phyloP scores from a whole-genome alignment of 2,797 vertebrate species.

The Monodelphis domestica region DNA sequence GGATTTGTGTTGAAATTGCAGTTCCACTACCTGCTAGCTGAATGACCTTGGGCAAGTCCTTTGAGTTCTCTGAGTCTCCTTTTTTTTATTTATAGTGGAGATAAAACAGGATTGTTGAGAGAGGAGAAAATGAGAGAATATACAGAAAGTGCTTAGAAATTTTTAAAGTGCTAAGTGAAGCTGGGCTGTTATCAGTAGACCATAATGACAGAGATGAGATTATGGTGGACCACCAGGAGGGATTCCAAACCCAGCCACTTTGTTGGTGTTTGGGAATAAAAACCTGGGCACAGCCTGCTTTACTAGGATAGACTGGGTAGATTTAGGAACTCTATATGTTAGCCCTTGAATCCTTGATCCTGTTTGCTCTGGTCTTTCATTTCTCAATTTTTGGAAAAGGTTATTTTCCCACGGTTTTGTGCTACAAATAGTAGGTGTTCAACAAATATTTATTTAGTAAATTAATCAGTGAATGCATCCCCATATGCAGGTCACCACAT shows the following conservation, averaged over 20 bases:
- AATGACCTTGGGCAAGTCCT: background rate
- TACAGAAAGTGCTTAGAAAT: background rate
- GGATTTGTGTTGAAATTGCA: background rate
- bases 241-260: conserved; percentile 30
- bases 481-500: background rate
- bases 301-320: background rate
- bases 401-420: background rate
- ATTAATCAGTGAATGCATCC: conserved; percentile 6
- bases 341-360: conserved; percentile 31
- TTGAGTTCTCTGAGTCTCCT: background rate
- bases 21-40: background rate
- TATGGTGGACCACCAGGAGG: background rate
- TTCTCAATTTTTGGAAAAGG: conserved; percentile 4
- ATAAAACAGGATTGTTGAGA: background rate
- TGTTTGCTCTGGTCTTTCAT: conserved; percentile 13
- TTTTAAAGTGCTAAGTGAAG: background rate
- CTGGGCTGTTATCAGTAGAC: background rate
- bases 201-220: conserved; percentile 1
- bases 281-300: background rate
- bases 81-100: background rate
- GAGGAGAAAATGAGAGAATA: background rate
- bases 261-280: background rate
- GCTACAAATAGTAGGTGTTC: background rate
- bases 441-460: background rate
- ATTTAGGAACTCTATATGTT: conserved; percentile 5